Evolutionary conservation across 2,888 invertebrate genomes (phyloP), one percentile per base, ranked within the genome.

Genomic region (Notodonta dromedarius): DNA sequence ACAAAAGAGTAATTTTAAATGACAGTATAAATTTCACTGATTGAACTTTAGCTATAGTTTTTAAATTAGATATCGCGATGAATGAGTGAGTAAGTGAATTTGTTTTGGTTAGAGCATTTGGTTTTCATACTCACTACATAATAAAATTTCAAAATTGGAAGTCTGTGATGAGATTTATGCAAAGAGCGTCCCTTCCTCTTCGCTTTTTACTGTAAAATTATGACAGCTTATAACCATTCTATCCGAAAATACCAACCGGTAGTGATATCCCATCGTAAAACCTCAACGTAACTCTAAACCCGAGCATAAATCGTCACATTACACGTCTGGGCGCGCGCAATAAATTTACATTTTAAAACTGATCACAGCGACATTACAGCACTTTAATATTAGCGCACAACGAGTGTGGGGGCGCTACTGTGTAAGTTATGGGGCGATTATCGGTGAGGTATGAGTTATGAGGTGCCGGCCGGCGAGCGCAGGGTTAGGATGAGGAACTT

Each of bases 291-390:
- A 71, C 71, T 62, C 71, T 68, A 64, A 71, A 71, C 65, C 60
- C 55, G 42, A 14, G 40, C 57, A 69, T 74, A 76, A 71, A 76
- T 75, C 65, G 62, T 67, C 56, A 66, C 61, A 67, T 56, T 56
- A 69, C 63, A 73, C 71, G 62, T 74, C 64, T 63, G 69, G 57
- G 67, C 63, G 66, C 61, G 52, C 44, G 72, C 63, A 63, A 70
- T 75, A 75, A 76, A 76, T 75, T 75, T 74, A 68, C 72, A 75
- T 75, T 75, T 75, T 75, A 71, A 73, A 75, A 75, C 74, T 76
- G 74, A 74, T 75, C 71, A 75, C 59, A 59, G 60, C 57, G 74
- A 74, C 74, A 74, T 76, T 74, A 76, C 70, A 71, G 60, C 71
- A 69, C 63, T 76, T 76, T 76, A 74, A 74, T 75, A 75, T 75